A percentile compares a stretch with the other conserved stretches of the same genome.
phyloP scores from a whole-genome alignment of 1,140 invertebrate species.

The Wiebesia pumilae region DNA sequence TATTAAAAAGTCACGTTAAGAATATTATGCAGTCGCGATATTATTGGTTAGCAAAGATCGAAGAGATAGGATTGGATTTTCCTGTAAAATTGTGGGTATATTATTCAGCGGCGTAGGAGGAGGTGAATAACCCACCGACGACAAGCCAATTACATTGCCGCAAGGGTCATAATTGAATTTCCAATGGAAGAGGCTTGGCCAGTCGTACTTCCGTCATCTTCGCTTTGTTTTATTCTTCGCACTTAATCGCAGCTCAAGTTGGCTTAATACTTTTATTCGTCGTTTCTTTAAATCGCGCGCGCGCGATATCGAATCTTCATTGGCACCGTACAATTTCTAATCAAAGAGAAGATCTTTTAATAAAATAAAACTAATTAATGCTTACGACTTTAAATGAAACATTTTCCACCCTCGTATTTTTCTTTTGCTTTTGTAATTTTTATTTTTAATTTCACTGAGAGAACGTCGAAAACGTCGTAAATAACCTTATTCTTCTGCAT shows the following conservation, averaged over 20 bases:
- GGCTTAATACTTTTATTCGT: too few species aligned
- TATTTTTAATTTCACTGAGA: too few species aligned
- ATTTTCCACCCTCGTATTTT: too few species aligned
- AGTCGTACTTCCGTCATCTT: constrained; percentile 6
- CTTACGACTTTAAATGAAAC: too few species aligned
- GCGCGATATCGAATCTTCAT: too few species aligned
- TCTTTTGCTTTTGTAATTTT: too few species aligned
- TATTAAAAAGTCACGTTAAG: not conserved
- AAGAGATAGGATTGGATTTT: not conserved
- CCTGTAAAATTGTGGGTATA: not conserved
- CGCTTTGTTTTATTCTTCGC: not conserved
- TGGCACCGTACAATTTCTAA: too few species aligned
- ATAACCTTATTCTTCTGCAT: too few species aligned
- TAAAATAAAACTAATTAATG: too few species aligned
- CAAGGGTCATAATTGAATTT: constrained; percentile 66
- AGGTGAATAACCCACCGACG: constrained; percentile 67
- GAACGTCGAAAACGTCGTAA: too few species aligned
- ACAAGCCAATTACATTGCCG: constrained; percentile 64
- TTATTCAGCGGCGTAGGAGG: not conserved
- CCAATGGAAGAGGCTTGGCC: constrained; percentile 14
- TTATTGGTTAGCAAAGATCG: not conserved
- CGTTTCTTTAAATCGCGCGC: too few species aligned
- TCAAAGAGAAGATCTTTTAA: too few species aligned
- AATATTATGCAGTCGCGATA: not conserved
- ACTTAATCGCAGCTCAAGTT: not conserved